Base-by-base conservation (phyloP, 2,888 invertebrate genomes). In the Ectemnius continuus region DNA sequence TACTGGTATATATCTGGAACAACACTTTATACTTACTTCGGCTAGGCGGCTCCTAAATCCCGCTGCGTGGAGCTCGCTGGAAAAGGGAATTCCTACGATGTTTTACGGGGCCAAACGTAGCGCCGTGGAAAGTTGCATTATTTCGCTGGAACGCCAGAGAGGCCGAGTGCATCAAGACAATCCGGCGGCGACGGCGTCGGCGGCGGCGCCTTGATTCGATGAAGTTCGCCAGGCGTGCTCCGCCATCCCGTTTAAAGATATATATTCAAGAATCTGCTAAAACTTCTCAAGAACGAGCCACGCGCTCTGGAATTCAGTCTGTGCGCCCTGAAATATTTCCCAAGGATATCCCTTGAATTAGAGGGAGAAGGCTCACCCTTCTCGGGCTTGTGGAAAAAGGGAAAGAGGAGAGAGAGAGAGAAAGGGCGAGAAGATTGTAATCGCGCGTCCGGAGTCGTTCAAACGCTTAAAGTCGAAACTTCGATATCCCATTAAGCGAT, bases 401-500 rank as follows among this genome's bases (percentile, higher is more conserved):
- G 18, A 28, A 14, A 26, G 23, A 62, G 16, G 46, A 16, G 16
- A 52, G 14, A 11, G 18, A 57, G 5, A n/a, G 3, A 18, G 64
- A 28, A 28, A 36, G n/a, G 6, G 23, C 62, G 56, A 14, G 57
- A 48, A 73, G 76, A 78, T 73, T 66, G 13, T 73, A 63, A 64
- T 46, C 11, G 36, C 69, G 60, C 23, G 2, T 23, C 23, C 23
- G 3, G 0, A 68, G 62, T 64, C 59, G 47, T 52, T 48, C 61
- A 57, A 68, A 52, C 63, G 58, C 52, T 47, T 47, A 2, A 26
- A 48, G 58, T 28, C 36, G 56, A 2, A 47, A 66, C 56, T 70
- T 57, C 67, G 48, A 70, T 70, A 73, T 70, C 70, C 79, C 73
- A 79, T 79, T 64, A 67, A 70, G 73, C 79, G 79, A 73, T 61